Conservation (phyloP, 2,113 vertebrate genomes). For the Marcusenius ussheri region DNA sequence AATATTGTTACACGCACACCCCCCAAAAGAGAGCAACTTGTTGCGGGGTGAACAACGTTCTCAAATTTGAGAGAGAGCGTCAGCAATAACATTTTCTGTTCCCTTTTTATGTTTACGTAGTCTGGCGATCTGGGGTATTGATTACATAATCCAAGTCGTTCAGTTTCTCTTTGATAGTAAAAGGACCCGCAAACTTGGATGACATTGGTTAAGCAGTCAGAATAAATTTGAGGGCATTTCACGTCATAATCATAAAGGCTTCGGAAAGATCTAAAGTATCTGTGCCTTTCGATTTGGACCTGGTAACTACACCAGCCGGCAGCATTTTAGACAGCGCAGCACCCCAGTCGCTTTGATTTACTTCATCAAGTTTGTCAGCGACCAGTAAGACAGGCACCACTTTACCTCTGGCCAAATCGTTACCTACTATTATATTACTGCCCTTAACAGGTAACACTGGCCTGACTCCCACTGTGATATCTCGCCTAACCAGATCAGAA, state of each 20-base stretch:
- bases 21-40: too few relatives aligned
- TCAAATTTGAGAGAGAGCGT: too few relatives aligned
- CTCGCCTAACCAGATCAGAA: too few relatives aligned
- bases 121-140: neutral
- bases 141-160: neutral
- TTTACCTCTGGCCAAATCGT: neutral
- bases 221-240: neutral
- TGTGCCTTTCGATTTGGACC: neutral
- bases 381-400: neutral
- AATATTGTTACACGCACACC: too few relatives aligned
- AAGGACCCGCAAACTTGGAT: neutral
- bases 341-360: neutral
- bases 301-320: neutral
- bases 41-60: too few relatives aligned
- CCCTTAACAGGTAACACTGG: neutral
- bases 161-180: neutral
- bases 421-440: neutral
- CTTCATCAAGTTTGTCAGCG: neutral
- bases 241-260: neutral
- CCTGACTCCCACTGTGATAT: neutral
- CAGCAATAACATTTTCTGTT: too few relatives aligned
- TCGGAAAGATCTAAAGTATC: neutral
- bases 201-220: neutral
- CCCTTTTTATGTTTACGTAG: neutral
- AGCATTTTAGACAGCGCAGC: neutral